Percentiles rank a stretch among this genome's conserved stretches.
These are phyloP conservation scores for Bombus haemorrhoidalis DNA, from an alignment of 1,140 invertebrate genomes.

Conservation along the genomic window DNA sequence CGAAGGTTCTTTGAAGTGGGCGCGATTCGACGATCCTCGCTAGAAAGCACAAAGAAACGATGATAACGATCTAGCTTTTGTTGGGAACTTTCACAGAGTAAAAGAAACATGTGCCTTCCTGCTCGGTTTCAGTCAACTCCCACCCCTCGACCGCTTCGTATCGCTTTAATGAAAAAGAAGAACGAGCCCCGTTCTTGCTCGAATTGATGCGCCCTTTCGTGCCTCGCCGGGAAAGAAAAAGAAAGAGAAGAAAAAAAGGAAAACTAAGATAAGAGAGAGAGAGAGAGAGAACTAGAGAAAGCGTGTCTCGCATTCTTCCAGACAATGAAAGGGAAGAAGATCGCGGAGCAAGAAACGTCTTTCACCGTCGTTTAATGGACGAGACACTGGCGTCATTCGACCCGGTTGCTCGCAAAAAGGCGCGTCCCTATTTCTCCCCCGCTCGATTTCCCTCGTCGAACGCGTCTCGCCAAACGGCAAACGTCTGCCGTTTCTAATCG, in stretches of 20 bases:
- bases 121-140: neutral
- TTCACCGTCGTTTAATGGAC: conserved; percentile 47
- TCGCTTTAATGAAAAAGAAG: conserved; percentile 47
- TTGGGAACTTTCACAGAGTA: neutral
- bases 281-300: neutral
- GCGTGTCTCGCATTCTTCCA: conserved; percentile 7
- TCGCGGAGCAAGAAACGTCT: neutral
- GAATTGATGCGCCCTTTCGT: conserved; percentile 44
- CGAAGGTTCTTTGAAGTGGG: conserved; percentile 16
- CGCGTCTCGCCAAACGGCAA: conserved; percentile 23
- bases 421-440: conserved; percentile 12
- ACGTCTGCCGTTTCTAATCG: conserved; percentile 55
- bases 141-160: neutral
- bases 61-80: conserved; percentile 49
- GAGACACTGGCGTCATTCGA: conserved; percentile 1
- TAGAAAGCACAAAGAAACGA: conserved; percentile 25
- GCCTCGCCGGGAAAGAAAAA: neutral
- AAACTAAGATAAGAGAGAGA: neutral
- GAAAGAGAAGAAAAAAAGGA: neutral
- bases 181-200: conserved; percentile 6
- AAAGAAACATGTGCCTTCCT: conserved; percentile 23
- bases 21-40: conserved; percentile 3
- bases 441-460: conserved; percentile 16
- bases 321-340: conserved; percentile 28
- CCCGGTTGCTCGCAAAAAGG: conserved; percentile 44